Evolutionary conservation across 2,797 vertebrate species (phyloP).

Genomic region (Thunnus albacares): DNA sequence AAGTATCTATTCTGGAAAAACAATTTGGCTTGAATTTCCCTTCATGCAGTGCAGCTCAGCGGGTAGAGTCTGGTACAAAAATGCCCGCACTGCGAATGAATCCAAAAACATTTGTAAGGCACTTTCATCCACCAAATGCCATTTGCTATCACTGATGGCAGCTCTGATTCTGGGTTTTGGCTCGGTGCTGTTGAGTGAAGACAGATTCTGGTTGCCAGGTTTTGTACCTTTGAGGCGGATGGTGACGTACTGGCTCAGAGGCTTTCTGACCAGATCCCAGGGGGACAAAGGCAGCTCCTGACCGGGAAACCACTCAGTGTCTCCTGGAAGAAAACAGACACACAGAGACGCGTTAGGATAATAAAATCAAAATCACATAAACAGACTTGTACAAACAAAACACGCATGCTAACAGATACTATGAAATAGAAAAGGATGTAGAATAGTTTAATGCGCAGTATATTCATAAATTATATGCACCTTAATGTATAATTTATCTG

Average conservation of each 20-base stretch:
- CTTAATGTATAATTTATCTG: slow-evolving; percentile 2
- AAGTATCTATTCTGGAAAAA: slow-evolving; percentile 1
- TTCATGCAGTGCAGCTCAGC: slow-evolving; percentile 32
- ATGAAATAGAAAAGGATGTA: background rate
- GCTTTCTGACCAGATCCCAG: slow-evolving; percentile 93
- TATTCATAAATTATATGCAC: slow-evolving; percentile 3
- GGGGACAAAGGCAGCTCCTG: slow-evolving; percentile 89
- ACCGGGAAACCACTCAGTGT: slow-evolving; percentile 87
- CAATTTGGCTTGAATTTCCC: slow-evolving; percentile 7
- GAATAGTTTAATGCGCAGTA: no score
- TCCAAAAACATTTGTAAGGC: slow-evolving; percentile 40
- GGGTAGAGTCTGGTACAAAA: slow-evolving; percentile 16
- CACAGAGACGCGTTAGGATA: background rate
- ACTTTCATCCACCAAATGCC: slow-evolving; percentile 55
- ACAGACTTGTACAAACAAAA: background rate
- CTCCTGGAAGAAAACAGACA: slow-evolving; percentile 83
- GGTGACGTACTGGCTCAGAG: slow-evolving; percentile 88
- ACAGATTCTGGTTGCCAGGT: background rate
- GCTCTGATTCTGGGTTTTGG: slow-evolving; percentile 40
- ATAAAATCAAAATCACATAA: background rate
- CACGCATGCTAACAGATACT: background rate
- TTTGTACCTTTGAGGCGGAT: slow-evolving; percentile 84
- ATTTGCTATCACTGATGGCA: slow-evolving; percentile 14
- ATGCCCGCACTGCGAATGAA: slow-evolving; percentile 30
- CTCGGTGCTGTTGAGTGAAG: background rate